Base-by-base conservation (phyloP, 2,888 invertebrate species). In the Cephus spinipes region DNA sequence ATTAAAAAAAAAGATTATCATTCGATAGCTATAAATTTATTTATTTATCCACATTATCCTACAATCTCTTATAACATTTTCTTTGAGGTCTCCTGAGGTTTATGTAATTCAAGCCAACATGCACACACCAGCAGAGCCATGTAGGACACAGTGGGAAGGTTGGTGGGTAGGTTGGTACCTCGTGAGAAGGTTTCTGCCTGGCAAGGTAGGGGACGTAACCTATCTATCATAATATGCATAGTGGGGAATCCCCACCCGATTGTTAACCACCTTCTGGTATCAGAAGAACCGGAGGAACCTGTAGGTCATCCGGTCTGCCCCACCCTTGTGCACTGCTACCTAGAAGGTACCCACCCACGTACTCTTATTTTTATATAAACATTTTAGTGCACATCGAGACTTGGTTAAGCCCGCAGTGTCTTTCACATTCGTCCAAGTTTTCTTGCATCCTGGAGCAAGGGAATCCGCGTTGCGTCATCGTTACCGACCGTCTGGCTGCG, bases 301-400 rank as follows among this genome's bases (percentile, higher is more conserved):
- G 40, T 55, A 55, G 40, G 40, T 55, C 40, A 23, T 55, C 40
- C 23, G 23, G 40, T 55, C 23, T 23, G 40, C 40, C 40, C 40
- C 40, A 55, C 40, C 40, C 40, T 2, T 55, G 40, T 55, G 1
- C 9, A 55, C 40, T 55, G 40, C 23, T 23, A 23, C 23, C 23
- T 23, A 0, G 40, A 55, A 55, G 40, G 40, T 55, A 55, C 15
- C 40, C 40, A 55, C 40, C 40, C 40, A 55, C 40, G 40, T 55
- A 55, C 9, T 55, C 40, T 23, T 77, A 89, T 89, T 90, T 90
- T 89, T 89, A 89, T 87, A 85, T 83, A 85, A 87, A 87, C 87
- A 87, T 87, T 78, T 86, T 89, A 88, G 89, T 89, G 79, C 80
- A 85, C 76, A 81, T 73, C 84, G 81, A 83, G 83, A 84, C 84